Evolutionary conservation across 2,797 vertebrate genomes (phyloP), one percentile per base, ranked within the genome.

Genomic region (Cossypha heuglini): DNA sequence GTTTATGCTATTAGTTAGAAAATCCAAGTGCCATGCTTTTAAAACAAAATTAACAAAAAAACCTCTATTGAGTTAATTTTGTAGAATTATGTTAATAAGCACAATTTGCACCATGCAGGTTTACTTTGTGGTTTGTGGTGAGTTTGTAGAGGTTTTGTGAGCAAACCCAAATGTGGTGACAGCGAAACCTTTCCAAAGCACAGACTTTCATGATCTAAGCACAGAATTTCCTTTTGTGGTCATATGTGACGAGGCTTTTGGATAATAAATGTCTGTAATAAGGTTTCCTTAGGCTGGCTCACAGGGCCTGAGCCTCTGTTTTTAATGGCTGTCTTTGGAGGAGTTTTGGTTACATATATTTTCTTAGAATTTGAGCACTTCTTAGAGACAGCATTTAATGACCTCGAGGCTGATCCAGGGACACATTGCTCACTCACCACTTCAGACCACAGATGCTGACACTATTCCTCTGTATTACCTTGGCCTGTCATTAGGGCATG

Each of bases 51-150:
- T 87, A 91, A 96, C 24, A 86, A 72, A 89, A 80, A 78, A 61
- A 22, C 15, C 75, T 95, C 52, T 81, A 78, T 78, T 85, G 95
- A 95, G 92, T 97, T 97, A 96, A 96, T 96, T 97, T 96, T 92
- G 91, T 78, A 96, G 97, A 96, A 97, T 98, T 97, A 97, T 93
- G 89, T 96, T 94, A 96, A 97, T 97, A 97, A 97, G 96, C 97
- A 94, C 64, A 95, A 88, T 97, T 93, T 96, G 84, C 89, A 96
- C 94, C 2, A 1, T 57, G n/a, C 88, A 81, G 94, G 94, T 96
- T 97, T 97, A 97, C 88, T 73, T 94, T 97, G 98, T 97, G 98
- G 98, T 97, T 97, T 98, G 97, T 96, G 97, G 98, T 88, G 91
- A 97, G 93, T 97, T 97, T 97, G 96, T 95, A 88, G 96, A 97